Percentiles rank a stretch among this genome's conserved stretches.
Evolutionary conservation across 2,888 invertebrate species (phyloP).

Genomic region (Onchidella celtica): DNA sequence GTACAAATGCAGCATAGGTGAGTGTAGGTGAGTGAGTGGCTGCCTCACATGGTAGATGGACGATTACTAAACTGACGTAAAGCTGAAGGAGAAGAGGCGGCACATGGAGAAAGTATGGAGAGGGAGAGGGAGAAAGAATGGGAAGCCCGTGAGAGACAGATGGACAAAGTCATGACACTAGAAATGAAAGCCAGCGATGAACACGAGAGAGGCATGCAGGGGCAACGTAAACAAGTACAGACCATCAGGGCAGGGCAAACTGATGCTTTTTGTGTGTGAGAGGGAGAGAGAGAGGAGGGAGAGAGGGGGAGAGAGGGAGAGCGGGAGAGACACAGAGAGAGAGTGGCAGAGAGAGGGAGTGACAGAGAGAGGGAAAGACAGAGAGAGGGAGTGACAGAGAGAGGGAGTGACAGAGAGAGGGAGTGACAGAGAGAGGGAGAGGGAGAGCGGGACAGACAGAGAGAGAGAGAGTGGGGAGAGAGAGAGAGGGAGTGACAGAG

Average conservation of each 20-base stretch:
- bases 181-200: not conserved
- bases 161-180: not conserved
- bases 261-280: not conserved
- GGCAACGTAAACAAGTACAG: no score
- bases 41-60: no score
- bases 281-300: slow-evolving; percentile 3
- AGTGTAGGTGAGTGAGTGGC: no score
- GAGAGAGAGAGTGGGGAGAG: not conserved
- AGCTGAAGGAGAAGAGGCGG: slow-evolving; percentile 1
- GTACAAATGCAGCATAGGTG: no score
- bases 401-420: not conserved
- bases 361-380: not conserved
- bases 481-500: not conserved
- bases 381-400: not conserved
- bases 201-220: not conserved
- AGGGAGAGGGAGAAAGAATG: not conserved
- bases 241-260: not conserved
- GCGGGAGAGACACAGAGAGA: not conserved
- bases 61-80: not conserved
- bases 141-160: not conserved
- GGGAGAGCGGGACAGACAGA: not conserved
- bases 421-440: slow-evolving; percentile 5
- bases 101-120: not conserved
- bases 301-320: not conserved
- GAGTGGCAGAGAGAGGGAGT: slow-evolving; percentile 23